Percentiles rank a stretch among this genome's conserved stretches.
These are phyloP conservation scores for Denticeps clupeoides DNA, from an alignment of 2,797 vertebrate genomes.

Conservation along the genomic window DNA sequence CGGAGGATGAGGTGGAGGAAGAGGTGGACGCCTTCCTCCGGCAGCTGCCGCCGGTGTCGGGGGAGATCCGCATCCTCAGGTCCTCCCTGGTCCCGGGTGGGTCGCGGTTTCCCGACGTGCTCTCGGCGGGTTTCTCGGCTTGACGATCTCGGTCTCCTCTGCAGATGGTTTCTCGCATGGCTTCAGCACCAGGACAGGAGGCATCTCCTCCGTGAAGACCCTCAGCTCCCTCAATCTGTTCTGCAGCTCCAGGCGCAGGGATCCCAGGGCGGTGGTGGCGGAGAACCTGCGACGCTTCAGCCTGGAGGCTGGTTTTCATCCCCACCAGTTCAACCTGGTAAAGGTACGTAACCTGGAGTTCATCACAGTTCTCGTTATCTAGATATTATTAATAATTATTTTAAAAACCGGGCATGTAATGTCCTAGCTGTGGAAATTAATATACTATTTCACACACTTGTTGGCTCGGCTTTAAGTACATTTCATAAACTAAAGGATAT, in stretches of 20 bases:
- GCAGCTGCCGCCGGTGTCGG: constrained; percentile 62
- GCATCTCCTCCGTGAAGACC: constrained; percentile 72
- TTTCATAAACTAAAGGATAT: too few relatives aligned
- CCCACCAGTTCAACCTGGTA: constrained; percentile 54
- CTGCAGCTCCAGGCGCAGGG: constrained; percentile 69
- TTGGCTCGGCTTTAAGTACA: too few relatives aligned
- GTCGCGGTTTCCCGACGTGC: not conserved
- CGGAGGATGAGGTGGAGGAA: constrained; percentile 25
- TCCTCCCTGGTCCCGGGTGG: constrained; percentile 80
- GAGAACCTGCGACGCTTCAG: constrained; percentile 81
- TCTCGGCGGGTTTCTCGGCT: not conserved
- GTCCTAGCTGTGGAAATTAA: too few relatives aligned
- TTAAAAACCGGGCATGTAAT: too few relatives aligned
- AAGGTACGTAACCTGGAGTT: too few relatives aligned
- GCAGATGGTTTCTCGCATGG: constrained; percentile 76
- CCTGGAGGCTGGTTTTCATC: constrained; percentile 68
- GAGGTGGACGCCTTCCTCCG: constrained; percentile 63
- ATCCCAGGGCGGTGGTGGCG: constrained; percentile 63
- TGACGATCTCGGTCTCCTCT: constrained; percentile 21
- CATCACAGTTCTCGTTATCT: too few relatives aligned
- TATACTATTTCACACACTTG: too few relatives aligned
- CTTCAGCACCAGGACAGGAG: constrained; percentile 78
- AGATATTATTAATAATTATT: too few relatives aligned
- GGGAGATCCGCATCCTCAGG: constrained; percentile 57
- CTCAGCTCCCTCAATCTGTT: constrained; percentile 84